phyloP scores from a whole-genome alignment of 2,888 invertebrate species.

The Callyntrura sp. region DNA sequence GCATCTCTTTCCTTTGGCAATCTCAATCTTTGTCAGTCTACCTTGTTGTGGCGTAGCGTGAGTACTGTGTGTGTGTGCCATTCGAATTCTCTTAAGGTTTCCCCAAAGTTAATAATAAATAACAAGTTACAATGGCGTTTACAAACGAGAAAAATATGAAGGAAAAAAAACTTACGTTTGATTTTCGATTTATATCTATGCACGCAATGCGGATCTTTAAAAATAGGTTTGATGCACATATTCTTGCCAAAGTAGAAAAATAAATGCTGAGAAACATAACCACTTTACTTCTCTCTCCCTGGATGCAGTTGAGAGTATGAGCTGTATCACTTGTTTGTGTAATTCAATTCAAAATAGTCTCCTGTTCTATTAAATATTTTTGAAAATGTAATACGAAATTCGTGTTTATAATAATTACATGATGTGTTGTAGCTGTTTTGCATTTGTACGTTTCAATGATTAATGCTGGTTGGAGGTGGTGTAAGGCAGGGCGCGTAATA shows the following conservation, averaged over 20 bases:
- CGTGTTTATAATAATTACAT: constrained; percentile 53
- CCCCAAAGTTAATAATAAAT: constrained; percentile 32
- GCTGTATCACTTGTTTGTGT: not conserved
- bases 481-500: constrained; percentile 27
- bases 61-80: not conserved
- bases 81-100: not conserved
- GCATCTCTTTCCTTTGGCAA: constrained; percentile 37
- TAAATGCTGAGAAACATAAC: not conserved
- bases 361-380: not conserved
- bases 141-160: constrained; percentile 43
- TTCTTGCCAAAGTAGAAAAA: not conserved
- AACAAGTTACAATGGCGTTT: constrained; percentile 47
- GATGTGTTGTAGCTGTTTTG: constrained; percentile 43
- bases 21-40: not conserved
- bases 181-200: constrained; percentile 19
- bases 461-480: not conserved
- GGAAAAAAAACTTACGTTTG: constrained; percentile 7
- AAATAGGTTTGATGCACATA: constrained; percentile 21
- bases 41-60: too few species aligned
- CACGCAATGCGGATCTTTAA: constrained; percentile 61
- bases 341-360: constrained; percentile 12
- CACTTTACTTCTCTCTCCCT: not conserved
- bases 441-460: constrained; percentile 46
- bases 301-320: constrained; percentile 5
- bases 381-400: not conserved